Percentiles rank a stretch among this genome's conserved stretches.
Evolutionary conservation across 1,140 invertebrate genomes (phyloP).

Genomic region (Dinoponera quadriceps): DNA sequence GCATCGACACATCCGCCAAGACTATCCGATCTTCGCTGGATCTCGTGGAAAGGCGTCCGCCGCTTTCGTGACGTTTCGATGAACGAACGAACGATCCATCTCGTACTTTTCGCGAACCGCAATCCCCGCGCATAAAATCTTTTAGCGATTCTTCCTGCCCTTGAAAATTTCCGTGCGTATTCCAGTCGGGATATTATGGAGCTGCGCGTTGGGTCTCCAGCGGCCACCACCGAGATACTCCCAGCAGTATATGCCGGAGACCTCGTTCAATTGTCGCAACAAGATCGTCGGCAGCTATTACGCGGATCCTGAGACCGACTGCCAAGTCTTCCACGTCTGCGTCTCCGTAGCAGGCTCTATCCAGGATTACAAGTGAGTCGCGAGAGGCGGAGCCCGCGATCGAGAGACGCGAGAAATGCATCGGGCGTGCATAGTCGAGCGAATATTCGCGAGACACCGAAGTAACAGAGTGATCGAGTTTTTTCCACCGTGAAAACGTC

Average conservation of each 20-base stretch:
- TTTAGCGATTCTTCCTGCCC: background rate
- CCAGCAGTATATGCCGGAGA: slow-evolving; percentile 93
- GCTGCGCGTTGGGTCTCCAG: slow-evolving; percentile 79
- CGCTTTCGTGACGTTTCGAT: background rate
- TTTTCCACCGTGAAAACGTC: too few species aligned
- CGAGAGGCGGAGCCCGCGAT: background rate
- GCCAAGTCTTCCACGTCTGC: slow-evolving; percentile 97
- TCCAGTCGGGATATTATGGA: slow-evolving; percentile 78
- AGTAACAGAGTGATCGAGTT: too few species aligned
- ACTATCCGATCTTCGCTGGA: slow-evolving; percentile 19
- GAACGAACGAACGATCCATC: too few species aligned
- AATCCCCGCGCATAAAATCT: too few species aligned
- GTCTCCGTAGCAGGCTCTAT: slow-evolving; percentile 91
- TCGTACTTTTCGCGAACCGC: too few species aligned
- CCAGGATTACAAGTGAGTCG: slow-evolving; percentile 83
- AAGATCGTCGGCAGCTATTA: slow-evolving; percentile 96
- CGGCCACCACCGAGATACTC: slow-evolving; percentile 90
- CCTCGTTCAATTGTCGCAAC: slow-evolving; percentile 93
- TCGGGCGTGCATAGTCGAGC: too few species aligned
- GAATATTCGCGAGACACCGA: too few species aligned
- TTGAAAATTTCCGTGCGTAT: slow-evolving; percentile 14
- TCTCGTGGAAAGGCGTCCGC: slow-evolving; percentile 42
- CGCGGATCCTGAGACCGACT: slow-evolving; percentile 95
- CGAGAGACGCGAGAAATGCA: too few species aligned
- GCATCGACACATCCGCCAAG: slow-evolving; percentile 35